Conservation (phyloP, 1,140 invertebrate genomes). For the Andrena cerasifolii region DNA sequence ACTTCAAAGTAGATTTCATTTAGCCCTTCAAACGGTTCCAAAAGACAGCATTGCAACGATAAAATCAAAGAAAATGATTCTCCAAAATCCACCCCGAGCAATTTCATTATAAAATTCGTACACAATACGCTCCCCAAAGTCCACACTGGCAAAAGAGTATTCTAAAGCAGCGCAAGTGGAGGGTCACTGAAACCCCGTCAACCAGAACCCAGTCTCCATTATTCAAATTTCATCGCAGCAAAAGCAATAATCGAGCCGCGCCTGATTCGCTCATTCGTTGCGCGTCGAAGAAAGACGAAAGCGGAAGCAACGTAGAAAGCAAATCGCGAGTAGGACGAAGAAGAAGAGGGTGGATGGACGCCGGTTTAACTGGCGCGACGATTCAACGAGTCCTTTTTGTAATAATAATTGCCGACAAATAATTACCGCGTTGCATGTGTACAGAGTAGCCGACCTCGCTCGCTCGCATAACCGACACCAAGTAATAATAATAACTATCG, state of each 20-base stretch:
- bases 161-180: conserved; percentile 9
- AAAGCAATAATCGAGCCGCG: not conserved
- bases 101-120: no score
- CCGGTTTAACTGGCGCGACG: conserved; percentile 14
- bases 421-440: conserved; percentile 52
- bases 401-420: conserved; percentile 55
- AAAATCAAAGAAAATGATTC: no score
- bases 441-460: conserved; percentile 45
- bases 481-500: no score
- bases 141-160: no score
- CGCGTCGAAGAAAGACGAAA: not conserved
- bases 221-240: no score
- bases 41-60: no score
- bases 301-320: no score
- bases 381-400: conserved; percentile 53
- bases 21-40: no score
- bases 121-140: no score
- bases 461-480: conserved; percentile 11
- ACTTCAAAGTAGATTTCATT: no score
- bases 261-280: not conserved
- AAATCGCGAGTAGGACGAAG: conserved; percentile 11
- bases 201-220: no score
- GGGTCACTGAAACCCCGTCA: not conserved
- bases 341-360: conserved; percentile 26
- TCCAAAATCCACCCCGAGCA: no score